Base-by-base conservation (phyloP, 2,113 vertebrate genomes). In the Pelusios castaneus region DNA sequence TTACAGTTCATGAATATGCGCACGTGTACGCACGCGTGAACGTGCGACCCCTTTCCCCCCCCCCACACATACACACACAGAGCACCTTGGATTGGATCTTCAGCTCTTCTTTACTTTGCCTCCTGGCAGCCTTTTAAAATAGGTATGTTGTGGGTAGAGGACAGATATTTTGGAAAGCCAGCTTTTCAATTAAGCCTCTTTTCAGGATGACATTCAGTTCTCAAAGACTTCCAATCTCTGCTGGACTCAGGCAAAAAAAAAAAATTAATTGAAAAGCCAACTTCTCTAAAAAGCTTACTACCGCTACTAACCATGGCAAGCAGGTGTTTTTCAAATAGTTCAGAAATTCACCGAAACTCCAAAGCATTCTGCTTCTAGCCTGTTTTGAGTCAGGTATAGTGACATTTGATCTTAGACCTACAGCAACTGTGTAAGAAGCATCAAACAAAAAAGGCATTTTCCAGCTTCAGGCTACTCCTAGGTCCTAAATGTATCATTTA, bases 81-180 rank as follows among this genome's bases (percentile, higher is more conserved):
- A 87, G 1, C 4, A 9, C 9, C 51, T 81, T 95, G 38, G 49
- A 34, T 95, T 97, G 94, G 34, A 85, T 80, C 41, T 56, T 87
- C 93, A 47, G 31, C 73, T 97, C 79, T 38, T 90, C 87, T 94
- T 95, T 55, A 38, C 51, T 96, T 92, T 94, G 89, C 82, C 55
- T 92, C 70, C 76, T 88, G 56, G 84, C 89, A 95, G 55, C 14
- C 79, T 92, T 95, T 89, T 81, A 7, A 84, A 89, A 54, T 87
- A 58, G 9, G 45, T 2, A 2, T 79, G 31, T 60, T 88, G 58
- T 19, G 79, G 60, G 84, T 93, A 78, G 83, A 76, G 13, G 89
- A 41, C 1, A 16, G 34, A 79, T 2, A 1, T 86, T 92, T 93
- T 94, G 84, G 82, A 79, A 60, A 94, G 52, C 11, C 54, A 92